These are phyloP conservation scores for Mus minutoides DNA, from an alignment of 2,797 vertebrate species.

Conservation along the genomic window DNA sequence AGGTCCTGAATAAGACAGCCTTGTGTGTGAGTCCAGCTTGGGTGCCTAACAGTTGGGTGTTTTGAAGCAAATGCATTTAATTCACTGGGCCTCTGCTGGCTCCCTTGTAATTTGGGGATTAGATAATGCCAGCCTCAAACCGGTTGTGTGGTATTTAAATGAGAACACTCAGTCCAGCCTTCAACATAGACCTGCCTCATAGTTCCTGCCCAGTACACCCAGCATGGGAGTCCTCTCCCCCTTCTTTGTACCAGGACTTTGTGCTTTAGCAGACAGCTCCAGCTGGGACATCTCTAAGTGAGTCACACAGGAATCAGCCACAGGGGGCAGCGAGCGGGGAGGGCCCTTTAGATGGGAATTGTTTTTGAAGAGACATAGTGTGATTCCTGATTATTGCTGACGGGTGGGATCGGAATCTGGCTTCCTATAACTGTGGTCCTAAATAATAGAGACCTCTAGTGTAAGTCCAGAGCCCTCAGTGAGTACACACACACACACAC, in stretches of 20 bases:
- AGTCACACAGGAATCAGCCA: background rate
- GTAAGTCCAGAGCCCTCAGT: background rate
- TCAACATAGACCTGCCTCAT: background rate
- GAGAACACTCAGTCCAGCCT: background rate
- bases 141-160: background rate
- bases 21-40: background rate
- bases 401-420: background rate
- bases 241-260: background rate
- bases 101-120: background rate
- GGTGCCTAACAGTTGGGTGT: background rate
- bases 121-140: background rate
- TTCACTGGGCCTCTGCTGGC: background rate
- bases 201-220: background rate
- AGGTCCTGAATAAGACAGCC: background rate
- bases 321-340: background rate
- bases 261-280: background rate
- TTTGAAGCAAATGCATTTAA: background rate
- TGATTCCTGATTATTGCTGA: background rate
- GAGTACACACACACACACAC: background rate
- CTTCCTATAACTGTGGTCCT: background rate
- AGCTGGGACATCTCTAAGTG: background rate
- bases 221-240: background rate
- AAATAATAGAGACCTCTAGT: background rate
- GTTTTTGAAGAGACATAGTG: conserved; percentile 34
- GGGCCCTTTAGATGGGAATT: background rate